These are phyloP conservation scores for Mya arenaria DNA, from an alignment of 1,140 invertebrate genomes.

Conservation along the genomic window DNA sequence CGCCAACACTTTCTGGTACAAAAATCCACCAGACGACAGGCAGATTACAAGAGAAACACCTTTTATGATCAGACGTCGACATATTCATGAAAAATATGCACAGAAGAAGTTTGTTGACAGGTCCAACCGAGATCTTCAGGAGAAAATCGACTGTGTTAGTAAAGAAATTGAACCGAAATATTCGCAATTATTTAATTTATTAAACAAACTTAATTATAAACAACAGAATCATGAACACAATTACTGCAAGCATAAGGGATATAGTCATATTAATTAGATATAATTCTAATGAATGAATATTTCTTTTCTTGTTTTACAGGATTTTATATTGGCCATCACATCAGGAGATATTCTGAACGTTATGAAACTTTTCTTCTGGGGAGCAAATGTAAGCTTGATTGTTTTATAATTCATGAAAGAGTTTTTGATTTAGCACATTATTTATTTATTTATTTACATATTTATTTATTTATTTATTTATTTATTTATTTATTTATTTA, in stretches of 20 bases:
- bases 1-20: conserved; percentile 22
- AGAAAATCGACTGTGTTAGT: background rate
- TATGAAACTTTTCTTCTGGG: conserved; percentile 16
- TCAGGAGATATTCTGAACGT: background rate
- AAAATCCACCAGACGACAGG: background rate
- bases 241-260: background rate
- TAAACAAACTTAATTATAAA: background rate
- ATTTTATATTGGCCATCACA: background rate
- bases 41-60: conserved; percentile 13
- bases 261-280: too few relatives aligned
- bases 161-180: background rate
- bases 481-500: background rate
- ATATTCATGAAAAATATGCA: conserved; percentile 35
- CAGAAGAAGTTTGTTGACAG: conserved; percentile 5
- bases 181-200: background rate
- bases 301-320: background rate
- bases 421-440: background rate
- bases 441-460: background rate
- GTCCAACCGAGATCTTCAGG: background rate
- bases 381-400: conserved; percentile 28
- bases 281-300: too few relatives aligned
- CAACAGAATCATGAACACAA: background rate
- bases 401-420: background rate
- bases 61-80: background rate
- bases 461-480: background rate